Evolutionary conservation across 2,888 invertebrate genomes (phyloP).

Genomic region (Drosophila suboccidentalis): DNA sequence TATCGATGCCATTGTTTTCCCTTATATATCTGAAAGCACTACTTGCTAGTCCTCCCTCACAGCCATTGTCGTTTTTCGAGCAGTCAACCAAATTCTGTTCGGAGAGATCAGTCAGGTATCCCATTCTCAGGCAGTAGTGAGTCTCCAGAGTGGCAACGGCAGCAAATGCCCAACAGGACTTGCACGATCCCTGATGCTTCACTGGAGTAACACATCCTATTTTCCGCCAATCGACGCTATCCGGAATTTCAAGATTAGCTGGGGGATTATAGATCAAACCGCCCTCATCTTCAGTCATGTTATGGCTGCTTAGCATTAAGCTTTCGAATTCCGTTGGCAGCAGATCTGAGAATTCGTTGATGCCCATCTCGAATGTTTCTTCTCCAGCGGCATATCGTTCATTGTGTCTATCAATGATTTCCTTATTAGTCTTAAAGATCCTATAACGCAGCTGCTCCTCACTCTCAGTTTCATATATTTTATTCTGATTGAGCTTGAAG

Average conservation of each 20-base stretch:
- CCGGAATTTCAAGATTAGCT: constrained; percentile 89
- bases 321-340: constrained; percentile 91
- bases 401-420: constrained; percentile 94
- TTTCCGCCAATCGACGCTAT: constrained; percentile 92
- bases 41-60: constrained; percentile 91
- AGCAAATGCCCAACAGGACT: constrained; percentile 97
- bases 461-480: constrained; percentile 88
- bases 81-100: constrained; percentile 97
- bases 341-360: constrained; percentile 95
- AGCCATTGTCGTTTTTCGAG: constrained; percentile 92
- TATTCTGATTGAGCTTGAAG: constrained; percentile 86
- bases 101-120: constrained; percentile 92
- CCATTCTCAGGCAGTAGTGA: constrained; percentile 92
- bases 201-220: constrained; percentile 94
- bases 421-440: constrained; percentile 94
- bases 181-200: constrained; percentile 95
- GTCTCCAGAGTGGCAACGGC: constrained; percentile 95
- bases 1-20: constrained; percentile 94
- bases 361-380: constrained; percentile 88
- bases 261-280: constrained; percentile 68
- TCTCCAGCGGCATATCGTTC: constrained; percentile 89
- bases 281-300: constrained; percentile 41
- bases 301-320: constrained; percentile 80
- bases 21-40: constrained; percentile 93
- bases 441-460: constrained; percentile 94